phyloP scores from a whole-genome alignment of 1,140 invertebrate species.

The Archivesica marissinica region DNA sequence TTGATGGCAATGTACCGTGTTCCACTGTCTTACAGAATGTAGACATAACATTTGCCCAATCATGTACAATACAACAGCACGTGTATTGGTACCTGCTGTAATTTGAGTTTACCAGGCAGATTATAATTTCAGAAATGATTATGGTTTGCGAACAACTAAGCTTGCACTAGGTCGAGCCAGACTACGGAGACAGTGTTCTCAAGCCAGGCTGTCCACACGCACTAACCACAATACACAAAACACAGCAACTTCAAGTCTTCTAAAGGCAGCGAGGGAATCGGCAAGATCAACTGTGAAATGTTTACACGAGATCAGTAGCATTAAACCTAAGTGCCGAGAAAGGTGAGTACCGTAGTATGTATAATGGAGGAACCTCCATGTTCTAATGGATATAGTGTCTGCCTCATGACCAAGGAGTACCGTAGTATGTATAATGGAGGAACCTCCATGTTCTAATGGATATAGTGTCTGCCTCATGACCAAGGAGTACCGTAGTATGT shows the following conservation, averaged over 20 bases:
- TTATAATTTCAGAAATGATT: constrained; percentile 70
- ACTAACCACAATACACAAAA: constrained; percentile 65
- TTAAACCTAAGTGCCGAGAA: constrained; percentile 18
- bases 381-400: too few species aligned
- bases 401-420: too few species aligned
- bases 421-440: too few species aligned
- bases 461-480: too few species aligned
- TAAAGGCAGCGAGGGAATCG: constrained; percentile 71
- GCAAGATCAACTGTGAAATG: constrained; percentile 67
- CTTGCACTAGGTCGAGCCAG: constrained; percentile 75
- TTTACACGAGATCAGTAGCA: constrained; percentile 65
- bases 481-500: not conserved
- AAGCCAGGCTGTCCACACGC: constrained; percentile 70
- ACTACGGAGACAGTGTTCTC: constrained; percentile 77
- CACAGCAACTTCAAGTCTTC: constrained; percentile 68
- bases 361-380: too few species aligned
- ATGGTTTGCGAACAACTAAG: constrained; percentile 77
- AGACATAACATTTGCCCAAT: too few species aligned
- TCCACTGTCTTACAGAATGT: too few species aligned
- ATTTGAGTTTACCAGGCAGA: too few species aligned
- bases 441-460: too few species aligned
- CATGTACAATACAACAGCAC: too few species aligned
- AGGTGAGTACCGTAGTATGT: constrained; percentile 30
- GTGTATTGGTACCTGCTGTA: too few species aligned
- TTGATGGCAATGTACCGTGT: too few species aligned